Conservation (phyloP, 2,888 invertebrate genomes). For the Hirudinaria manillensis region DNA sequence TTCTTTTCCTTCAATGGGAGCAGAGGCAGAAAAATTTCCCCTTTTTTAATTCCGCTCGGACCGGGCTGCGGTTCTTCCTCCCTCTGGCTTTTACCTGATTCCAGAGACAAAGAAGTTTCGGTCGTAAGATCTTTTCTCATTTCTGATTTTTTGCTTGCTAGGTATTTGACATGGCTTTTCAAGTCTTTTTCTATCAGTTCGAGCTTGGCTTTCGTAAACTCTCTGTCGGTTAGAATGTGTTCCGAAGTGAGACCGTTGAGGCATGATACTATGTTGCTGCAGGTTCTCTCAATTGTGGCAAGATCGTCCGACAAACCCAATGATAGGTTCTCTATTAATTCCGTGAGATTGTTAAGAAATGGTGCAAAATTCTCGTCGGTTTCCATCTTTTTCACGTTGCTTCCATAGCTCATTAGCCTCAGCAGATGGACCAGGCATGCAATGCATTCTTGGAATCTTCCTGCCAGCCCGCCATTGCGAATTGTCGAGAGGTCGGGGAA, state of each 20-base stretch:
- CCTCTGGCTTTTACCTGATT: neutral
- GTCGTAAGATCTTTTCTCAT: conserved; percentile 7
- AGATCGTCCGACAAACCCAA: conserved; percentile 35
- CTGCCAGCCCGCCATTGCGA: conserved; percentile 22
- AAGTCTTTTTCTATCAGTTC: conserved; percentile 40
- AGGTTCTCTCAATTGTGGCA: conserved; percentile 28
- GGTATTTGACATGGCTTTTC: conserved; percentile 38
- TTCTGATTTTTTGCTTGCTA: conserved; percentile 29
- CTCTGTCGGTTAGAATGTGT: conserved; percentile 39
- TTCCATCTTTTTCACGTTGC: conserved; percentile 37
- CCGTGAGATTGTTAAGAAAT: conserved; percentile 38
- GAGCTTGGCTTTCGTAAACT: conserved; percentile 40
- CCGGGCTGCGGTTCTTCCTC: conserved; percentile 19
- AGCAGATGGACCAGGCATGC: conserved; percentile 38
- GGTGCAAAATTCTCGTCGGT: conserved; percentile 39
- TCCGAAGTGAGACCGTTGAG: conserved; percentile 38
- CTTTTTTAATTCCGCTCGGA: conserved; percentile 12
- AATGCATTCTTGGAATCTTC: conserved; percentile 35
- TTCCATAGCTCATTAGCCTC: conserved; percentile 37
- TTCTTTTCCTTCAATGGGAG: conserved; percentile 12
- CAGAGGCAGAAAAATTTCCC: conserved; percentile 3
- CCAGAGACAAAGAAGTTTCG: neutral
- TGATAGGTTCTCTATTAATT: conserved; percentile 32
- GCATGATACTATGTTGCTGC: conserved; percentile 38
- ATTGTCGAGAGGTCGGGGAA: conserved; percentile 37